A percentile compares a stretch with the other conserved stretches of the same genome.
Evolutionary conservation across 1,140 invertebrate species (phyloP).

Genomic region (Anastatus disparis): DNA sequence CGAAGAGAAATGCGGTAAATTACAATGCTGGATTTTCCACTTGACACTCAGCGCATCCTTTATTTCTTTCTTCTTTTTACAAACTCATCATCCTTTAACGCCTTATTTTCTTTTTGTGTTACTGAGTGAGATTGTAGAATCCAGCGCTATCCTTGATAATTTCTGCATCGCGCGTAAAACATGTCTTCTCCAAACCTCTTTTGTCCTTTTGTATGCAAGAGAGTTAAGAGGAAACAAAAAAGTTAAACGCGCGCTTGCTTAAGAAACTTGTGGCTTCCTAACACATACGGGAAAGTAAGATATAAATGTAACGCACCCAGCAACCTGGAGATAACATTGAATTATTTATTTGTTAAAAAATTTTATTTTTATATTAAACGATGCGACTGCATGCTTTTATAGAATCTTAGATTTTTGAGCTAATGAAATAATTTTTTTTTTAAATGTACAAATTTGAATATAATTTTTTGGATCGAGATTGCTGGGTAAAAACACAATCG

Average conservation of each 20-base stretch:
- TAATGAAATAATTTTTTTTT: neutral
- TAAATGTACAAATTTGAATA: neutral
- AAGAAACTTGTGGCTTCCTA: slow-evolving; percentile 35
- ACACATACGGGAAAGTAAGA: slow-evolving; percentile 33
- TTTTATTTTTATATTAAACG: neutral
- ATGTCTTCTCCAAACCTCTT: neutral
- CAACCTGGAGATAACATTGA: neutral
- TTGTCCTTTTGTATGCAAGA: no score
- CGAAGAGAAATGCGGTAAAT: no score
- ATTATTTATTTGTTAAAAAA: slow-evolving; percentile 14
- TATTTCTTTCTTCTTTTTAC: neutral
- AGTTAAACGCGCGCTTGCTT: no score
- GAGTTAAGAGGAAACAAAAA: no score
- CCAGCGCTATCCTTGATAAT: slow-evolving; percentile 42
- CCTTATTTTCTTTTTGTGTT: slow-evolving; percentile 3
- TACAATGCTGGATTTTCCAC: slow-evolving; percentile 57
- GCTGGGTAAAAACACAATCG: slow-evolving; percentile 20
- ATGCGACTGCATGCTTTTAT: no score
- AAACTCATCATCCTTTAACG: slow-evolving; percentile 7
- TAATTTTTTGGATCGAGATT: neutral
- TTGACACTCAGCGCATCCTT: slow-evolving; percentile 52
- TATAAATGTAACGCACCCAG: neutral
- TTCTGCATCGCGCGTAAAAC: slow-evolving; percentile 14
- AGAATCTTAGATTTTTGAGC: no score
- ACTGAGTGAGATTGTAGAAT: slow-evolving; percentile 61